phyloP scores from a whole-genome alignment of 2,888 invertebrate species.

The Caenorhabditis doughertyi region DNA sequence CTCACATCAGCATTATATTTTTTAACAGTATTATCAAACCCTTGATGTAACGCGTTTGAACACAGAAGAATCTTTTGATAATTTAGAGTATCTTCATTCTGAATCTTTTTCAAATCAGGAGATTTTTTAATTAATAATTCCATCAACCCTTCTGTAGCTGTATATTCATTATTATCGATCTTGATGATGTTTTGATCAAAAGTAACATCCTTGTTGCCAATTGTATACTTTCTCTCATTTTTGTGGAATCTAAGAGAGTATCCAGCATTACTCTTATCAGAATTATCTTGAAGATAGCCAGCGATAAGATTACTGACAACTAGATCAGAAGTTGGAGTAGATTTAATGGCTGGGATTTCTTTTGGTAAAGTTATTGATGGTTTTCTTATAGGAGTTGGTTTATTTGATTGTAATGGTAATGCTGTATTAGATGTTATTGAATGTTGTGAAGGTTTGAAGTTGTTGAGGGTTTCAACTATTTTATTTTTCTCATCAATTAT shows the following conservation, averaged over 20 bases:
- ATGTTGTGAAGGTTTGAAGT: constrained; percentile 26
- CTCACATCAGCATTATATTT: constrained; percentile 73
- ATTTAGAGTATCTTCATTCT: constrained; percentile 61
- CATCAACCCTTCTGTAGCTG: constrained; percentile 66
- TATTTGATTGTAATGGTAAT: neutral
- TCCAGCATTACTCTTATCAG: constrained; percentile 71
- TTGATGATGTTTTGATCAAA: constrained; percentile 67
- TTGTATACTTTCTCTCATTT: constrained; percentile 54
- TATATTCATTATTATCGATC: constrained; percentile 60
- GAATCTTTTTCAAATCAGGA: too few relatives aligned
- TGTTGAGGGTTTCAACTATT: constrained; percentile 70
- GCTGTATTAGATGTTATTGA: neutral
- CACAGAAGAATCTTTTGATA: constrained; percentile 69
- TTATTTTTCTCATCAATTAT: constrained; percentile 74
- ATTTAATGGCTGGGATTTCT: too few relatives aligned
- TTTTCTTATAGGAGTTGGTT: neutral
- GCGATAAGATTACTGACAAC: constrained; percentile 65
- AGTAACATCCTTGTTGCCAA: constrained; percentile 69
- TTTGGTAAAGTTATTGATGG: neutral
- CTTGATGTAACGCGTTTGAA: constrained; percentile 70
- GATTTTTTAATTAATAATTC: constrained; percentile 70
- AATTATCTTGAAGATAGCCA: constrained; percentile 68
- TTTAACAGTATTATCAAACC: constrained; percentile 66
- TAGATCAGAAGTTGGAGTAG: constrained; percentile 13
- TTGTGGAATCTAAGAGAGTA: constrained; percentile 64